These are phyloP conservation scores for Mechanitis messenoides DNA, from an alignment of 2,888 invertebrate genomes.

Conservation along the genomic window DNA sequence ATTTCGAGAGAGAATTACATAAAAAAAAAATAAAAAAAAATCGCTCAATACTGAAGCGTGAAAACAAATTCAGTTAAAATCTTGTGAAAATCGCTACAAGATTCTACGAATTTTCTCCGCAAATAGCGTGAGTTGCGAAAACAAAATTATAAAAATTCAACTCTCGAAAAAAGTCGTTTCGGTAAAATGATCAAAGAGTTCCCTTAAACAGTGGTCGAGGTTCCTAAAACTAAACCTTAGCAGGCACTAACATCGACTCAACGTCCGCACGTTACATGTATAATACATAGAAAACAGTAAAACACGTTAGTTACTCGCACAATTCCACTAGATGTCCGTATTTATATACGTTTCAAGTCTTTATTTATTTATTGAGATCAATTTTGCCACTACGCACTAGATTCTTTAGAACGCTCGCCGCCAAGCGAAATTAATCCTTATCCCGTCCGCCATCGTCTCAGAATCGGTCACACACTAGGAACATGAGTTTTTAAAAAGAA, in stretches of 20 bases:
- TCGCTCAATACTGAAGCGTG: constrained; percentile 17
- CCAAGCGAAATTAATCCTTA: constrained; percentile 35
- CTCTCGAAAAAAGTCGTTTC: constrained; percentile 62
- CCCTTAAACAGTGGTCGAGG: constrained; percentile 60
- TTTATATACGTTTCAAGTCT: constrained; percentile 57
- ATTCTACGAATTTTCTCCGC: constrained; percentile 45
- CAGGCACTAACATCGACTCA: constrained; percentile 71
- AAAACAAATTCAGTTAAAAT: constrained; percentile 48
- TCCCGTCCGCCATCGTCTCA: constrained; percentile 35
- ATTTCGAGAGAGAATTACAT: constrained; percentile 55
- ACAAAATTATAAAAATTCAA: constrained; percentile 40
- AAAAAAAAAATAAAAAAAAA: constrained; percentile 30
- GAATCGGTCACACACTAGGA: constrained; percentile 33
- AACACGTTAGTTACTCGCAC: constrained; percentile 65
- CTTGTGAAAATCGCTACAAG: constrained; percentile 46
- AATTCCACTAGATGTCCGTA: constrained; percentile 72
- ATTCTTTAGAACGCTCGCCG: constrained; percentile 43
- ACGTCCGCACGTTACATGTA: constrained; percentile 56
- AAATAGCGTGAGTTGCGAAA: constrained; percentile 29
- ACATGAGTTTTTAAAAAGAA: constrained; percentile 32
- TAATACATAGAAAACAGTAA: constrained; percentile 71
- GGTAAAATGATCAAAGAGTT: constrained; percentile 61
- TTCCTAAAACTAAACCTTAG: constrained; percentile 58
- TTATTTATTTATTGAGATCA: constrained; percentile 73
- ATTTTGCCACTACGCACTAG: constrained; percentile 66